Conservation (phyloP, 2,888 invertebrate species). For the Cephalotes varians region DNA sequence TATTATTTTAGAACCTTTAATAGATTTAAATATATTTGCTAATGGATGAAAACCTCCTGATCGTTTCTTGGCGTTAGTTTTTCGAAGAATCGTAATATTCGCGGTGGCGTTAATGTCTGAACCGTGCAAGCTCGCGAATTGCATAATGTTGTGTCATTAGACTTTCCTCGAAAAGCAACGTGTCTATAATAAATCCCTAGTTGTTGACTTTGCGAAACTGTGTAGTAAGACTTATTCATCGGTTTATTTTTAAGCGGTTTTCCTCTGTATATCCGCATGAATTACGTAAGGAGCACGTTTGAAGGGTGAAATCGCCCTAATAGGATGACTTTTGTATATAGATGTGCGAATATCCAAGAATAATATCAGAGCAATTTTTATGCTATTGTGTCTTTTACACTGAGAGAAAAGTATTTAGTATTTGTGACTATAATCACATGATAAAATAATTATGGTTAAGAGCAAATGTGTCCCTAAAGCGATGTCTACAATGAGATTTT, state of each 20-base stretch:
- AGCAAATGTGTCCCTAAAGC: too few relatives aligned
- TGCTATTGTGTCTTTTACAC: neutral
- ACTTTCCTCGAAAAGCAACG: constrained; percentile 69
- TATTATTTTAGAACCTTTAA: neutral
- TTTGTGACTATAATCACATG: too few relatives aligned
- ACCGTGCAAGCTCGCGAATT: constrained; percentile 47
- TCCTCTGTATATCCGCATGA: constrained; percentile 46
- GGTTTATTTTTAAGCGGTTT: constrained; percentile 74
- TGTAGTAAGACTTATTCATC: constrained; percentile 71
- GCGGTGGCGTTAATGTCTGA: neutral
- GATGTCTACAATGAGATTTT: too few relatives aligned
- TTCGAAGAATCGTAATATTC: neutral
- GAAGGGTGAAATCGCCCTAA: constrained; percentile 67
- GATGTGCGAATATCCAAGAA: neutral
- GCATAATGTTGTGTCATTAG: constrained; percentile 67
- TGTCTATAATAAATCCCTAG: constrained; percentile 68
- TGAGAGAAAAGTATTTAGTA: too few relatives aligned
- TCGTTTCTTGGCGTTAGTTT: neutral
- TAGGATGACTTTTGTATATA: constrained; percentile 49
- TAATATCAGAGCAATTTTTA: neutral
- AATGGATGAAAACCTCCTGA: neutral
- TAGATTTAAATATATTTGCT: neutral
- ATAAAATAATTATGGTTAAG: too few relatives aligned
- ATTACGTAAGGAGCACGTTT: constrained; percentile 69
- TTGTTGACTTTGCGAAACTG: constrained; percentile 69